These are phyloP conservation scores for Leptinotarsa defecta DNA, from an alignment of 1,140 invertebrate species.

Conservation along the genomic window DNA sequence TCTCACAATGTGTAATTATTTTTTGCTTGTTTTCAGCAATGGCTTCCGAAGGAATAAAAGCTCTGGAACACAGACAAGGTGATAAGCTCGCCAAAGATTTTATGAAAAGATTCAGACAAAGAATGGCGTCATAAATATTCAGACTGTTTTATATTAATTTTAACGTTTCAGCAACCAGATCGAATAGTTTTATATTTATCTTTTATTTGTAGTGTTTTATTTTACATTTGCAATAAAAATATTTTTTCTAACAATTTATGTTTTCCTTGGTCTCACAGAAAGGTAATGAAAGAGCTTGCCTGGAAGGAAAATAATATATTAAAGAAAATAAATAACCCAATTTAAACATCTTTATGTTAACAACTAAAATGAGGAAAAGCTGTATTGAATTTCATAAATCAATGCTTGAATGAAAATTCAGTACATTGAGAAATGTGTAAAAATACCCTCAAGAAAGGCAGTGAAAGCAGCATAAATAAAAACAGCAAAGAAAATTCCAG, in stretches of 20 bases:
- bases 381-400: no score
- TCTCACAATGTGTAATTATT: not conserved
- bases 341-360: no score
- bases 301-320: no score
- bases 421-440: no score
- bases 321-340: no score
- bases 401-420: no score
- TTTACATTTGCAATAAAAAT: not conserved
- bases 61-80: conserved; percentile 81
- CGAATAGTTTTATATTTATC: not conserved
- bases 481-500: no score
- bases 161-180: not conserved
- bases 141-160: not conserved
- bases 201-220: not conserved
- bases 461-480: no score
- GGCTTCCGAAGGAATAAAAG: conserved; percentile 69
- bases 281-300: no score
- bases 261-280: not conserved
- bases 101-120: conserved; percentile 78
- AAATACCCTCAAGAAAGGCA: no score
- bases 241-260: not conserved
- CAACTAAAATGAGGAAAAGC: no score
- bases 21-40: conserved; percentile 64
- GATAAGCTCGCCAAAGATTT: conserved; percentile 91
- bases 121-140: conserved; percentile 55